Conservation (phyloP, 2,113 vertebrate genomes). For the Podarcis cretensis region DNA sequence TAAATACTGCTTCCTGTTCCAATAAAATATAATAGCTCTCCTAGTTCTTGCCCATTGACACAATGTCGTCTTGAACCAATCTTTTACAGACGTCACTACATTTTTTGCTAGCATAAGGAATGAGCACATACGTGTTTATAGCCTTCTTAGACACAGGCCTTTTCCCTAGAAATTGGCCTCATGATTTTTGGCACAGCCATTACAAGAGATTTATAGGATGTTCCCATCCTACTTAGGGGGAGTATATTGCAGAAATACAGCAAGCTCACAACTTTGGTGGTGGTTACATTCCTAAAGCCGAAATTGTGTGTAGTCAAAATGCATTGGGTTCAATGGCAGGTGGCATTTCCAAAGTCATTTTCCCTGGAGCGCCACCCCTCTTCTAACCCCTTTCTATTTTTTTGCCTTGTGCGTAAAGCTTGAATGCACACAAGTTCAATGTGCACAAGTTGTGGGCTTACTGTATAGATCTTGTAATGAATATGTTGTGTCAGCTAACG, state of each 20-base stretch:
- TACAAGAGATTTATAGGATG: neutral
- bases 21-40: neutral
- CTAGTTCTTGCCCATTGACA: neutral
- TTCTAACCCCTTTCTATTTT: no score
- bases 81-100: neutral
- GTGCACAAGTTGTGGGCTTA: no score
- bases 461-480: neutral
- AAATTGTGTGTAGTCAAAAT: no score
- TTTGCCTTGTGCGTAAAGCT: no score
- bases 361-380: no score
- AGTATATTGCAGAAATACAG: neutral
- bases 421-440: no score
- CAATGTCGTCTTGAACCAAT: neutral
- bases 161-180: neutral
- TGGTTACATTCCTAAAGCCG: no score
- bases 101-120: neutral
- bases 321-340: no score
- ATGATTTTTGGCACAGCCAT: no score
- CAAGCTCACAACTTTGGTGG: no score
- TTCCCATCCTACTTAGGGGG: neutral
- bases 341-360: no score
- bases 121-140: neutral
- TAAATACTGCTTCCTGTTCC: neutral
- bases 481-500: neutral
- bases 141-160: neutral